Evolutionary conservation across 2,113 vertebrate genomes (phyloP), one percentile per base, ranked within the genome.

Genomic region (Callopanchax toddi): DNA sequence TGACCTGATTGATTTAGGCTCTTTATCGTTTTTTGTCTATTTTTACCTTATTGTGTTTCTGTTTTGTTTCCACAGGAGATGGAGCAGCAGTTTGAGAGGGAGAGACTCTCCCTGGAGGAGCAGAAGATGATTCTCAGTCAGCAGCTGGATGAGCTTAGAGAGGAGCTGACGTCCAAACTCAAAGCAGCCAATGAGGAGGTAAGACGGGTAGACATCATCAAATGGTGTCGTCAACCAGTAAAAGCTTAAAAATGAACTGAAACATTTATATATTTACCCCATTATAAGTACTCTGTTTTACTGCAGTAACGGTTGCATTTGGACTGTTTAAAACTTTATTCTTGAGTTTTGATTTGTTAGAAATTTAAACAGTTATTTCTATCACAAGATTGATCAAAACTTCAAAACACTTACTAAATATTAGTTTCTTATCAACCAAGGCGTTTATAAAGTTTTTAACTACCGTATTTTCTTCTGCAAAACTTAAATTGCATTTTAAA

Each of bases 21-120:
- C 4, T 8, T 32, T 8, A 32, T 32, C 29, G 29, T 4, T 32
- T 32, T 37, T 25, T 21, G n/a, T 26, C 9, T 49, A 10, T 5
- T 15, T 42, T 22, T 11, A 42, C 20, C 4, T 11, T 22, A 18
- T 18, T 51, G 25, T 42, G 17, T 61, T 17, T 34, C 6, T 62
- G 51, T 8, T 74, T 13, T 32, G 67, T 63, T 34, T 63, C 23
- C 10, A 60, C 88, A 99, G 97, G 97, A 99, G 72, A 81, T 99
- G 88, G 94, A 99, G 75, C 95, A 97, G 89, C 94, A 94, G 81
- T 94, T 96, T 86, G 94, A 96, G 87, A 94, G 87, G 69, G 96
- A 99, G 81, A 95, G 94, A 42, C 81, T 87, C 36, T 91, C 89
- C 18, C 87, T 99, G 86, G 96, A 98, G 89, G 95, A 95, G 18